Evolutionary conservation across 2,888 invertebrate genomes (phyloP).

Genomic region (Caenorhabditis macrosperma): DNA sequence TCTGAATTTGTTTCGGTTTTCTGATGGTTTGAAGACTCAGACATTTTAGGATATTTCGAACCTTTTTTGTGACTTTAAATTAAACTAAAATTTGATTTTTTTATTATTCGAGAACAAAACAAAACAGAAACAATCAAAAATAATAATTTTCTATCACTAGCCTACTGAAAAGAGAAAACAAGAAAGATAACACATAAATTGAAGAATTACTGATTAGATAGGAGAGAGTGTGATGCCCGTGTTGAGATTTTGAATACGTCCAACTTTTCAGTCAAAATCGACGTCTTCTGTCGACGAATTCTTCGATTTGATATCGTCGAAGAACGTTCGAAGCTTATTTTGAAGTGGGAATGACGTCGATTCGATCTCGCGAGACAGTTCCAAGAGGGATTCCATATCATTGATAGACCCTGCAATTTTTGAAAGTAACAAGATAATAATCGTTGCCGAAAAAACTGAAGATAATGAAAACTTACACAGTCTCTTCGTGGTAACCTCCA

Average conservation of each 20-base stretch:
- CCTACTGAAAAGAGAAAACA: slow-evolving; percentile 27
- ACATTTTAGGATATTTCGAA: neutral
- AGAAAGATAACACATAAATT: slow-evolving; percentile 17
- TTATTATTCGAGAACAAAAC: neutral
- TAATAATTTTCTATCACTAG: slow-evolving; percentile 29
- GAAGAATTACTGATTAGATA: slow-evolving; percentile 4
- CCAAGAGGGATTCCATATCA: slow-evolving; percentile 40
- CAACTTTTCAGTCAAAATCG: slow-evolving; percentile 33
- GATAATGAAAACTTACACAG: slow-evolving; percentile 40
- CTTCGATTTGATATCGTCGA: slow-evolving; percentile 41
- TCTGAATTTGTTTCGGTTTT: neutral
- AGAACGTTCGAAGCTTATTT: slow-evolving; percentile 47
- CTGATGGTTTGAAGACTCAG: neutral
- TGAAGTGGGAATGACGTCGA: slow-evolving; percentile 53
- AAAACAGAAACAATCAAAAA: slow-evolving; percentile 12
- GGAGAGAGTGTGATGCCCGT: slow-evolving; percentile 19
- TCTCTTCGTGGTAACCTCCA: slow-evolving; percentile 41
- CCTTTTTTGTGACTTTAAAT: neutral
- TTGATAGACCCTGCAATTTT: slow-evolving; percentile 36
- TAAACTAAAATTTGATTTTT: neutral
- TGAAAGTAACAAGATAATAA: neutral
- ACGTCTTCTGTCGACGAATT: slow-evolving; percentile 11
- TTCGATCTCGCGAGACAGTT: slow-evolving; percentile 41
- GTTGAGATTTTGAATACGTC: slow-evolving; percentile 9
- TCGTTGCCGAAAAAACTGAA: no score